Conservation (phyloP, 2,888 invertebrate genomes). For the Hirtodrosophila trivittata region DNA sequence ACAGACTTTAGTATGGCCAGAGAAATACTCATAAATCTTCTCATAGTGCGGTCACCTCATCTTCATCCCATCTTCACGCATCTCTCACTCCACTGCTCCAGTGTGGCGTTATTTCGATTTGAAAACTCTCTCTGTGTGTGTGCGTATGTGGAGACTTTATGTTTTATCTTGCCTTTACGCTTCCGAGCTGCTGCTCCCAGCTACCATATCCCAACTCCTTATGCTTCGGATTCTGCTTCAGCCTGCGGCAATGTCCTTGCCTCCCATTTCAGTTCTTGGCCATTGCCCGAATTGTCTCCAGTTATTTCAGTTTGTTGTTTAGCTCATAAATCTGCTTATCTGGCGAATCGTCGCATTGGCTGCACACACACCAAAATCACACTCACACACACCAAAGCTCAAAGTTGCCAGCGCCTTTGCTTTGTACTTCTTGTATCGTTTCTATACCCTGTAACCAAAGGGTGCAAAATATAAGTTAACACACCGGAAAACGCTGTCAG, state of each 20-base stretch:
- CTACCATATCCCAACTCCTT: background rate
- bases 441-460: slow-evolving; percentile 35
- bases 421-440: slow-evolving; percentile 12
- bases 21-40: slow-evolving; percentile 71
- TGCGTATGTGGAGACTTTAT: slow-evolving; percentile 58
- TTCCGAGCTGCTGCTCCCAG: slow-evolving; percentile 59
- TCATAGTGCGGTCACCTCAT: slow-evolving; percentile 29
- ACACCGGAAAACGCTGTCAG: background rate
- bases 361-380: slow-evolving; percentile 29
- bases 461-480: background rate
- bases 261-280: slow-evolving; percentile 19
- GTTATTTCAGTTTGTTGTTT: slow-evolving; percentile 77
- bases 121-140: slow-evolving; percentile 34
- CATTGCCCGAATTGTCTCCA: slow-evolving; percentile 60
- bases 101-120: slow-evolving; percentile 57
- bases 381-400: slow-evolving; percentile 41
- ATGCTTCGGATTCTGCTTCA: slow-evolving; percentile 28
- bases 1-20: slow-evolving; percentile 32
- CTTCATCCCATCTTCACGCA: background rate
- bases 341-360: slow-evolving; percentile 64
- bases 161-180: slow-evolving; percentile 77
- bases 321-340: slow-evolving; percentile 78
- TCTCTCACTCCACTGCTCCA: background rate
- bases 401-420: slow-evolving; percentile 25
- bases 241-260: slow-evolving; percentile 31